Conservation (phyloP, 2,113 vertebrate genomes). For the Halcyon malimbica region DNA sequence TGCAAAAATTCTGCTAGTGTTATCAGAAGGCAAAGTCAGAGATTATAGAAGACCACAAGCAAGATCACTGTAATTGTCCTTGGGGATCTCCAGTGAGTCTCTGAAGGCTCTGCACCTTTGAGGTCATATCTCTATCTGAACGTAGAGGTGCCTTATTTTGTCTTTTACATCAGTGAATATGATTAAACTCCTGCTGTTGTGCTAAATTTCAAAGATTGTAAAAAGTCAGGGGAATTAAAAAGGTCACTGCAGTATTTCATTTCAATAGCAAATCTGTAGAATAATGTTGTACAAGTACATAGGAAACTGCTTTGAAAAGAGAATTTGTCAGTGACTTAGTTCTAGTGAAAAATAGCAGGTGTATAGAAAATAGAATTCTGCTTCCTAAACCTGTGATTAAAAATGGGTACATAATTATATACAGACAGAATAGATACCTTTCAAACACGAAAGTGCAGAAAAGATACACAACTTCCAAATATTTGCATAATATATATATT, state of each 20-base stretch:
- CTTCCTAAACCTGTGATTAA: neutral
- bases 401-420: neutral
- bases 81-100: neutral
- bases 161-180: slow-evolving; percentile 74
- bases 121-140: slow-evolving; percentile 70
- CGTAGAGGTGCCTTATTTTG: slow-evolving; percentile 78
- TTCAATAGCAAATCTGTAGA: slow-evolving; percentile 72
- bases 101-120: slow-evolving; percentile 56
- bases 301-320: slow-evolving; percentile 56
- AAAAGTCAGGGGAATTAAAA: slow-evolving; percentile 80
- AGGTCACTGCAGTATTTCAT: slow-evolving; percentile 80
- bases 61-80: neutral
- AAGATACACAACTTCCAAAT: neutral
- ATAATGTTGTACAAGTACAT: slow-evolving; percentile 64
- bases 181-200: slow-evolving; percentile 80
- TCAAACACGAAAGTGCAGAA: neutral
- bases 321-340: slow-evolving; percentile 33
- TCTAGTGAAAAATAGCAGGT: slow-evolving; percentile 14
- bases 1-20: neutral
- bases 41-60: neutral
- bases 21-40: neutral
- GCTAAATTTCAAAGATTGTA: slow-evolving; percentile 80
- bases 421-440: neutral
- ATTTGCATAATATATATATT: neutral
- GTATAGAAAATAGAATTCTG: neutral